Base-by-base conservation (phyloP, 2,113 vertebrate species). In the Myiagra hebetior region DNA sequence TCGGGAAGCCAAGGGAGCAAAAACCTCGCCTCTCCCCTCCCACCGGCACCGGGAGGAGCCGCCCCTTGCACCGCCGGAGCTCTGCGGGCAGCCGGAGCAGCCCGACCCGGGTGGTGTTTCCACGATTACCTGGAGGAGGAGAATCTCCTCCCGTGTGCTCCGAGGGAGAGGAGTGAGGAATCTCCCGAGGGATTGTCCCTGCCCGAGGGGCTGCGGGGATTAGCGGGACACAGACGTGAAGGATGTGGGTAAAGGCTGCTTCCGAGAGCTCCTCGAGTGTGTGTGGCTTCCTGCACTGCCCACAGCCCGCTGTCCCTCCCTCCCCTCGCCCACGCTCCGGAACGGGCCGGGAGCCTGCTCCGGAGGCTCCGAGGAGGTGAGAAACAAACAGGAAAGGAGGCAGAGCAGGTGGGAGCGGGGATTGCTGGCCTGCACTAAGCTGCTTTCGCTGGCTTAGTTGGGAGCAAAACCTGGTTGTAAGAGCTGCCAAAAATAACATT, bases 381-480 rank as follows among this genome's bases (percentile, higher is more conserved):
- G 69, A 57, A 55, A 2, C 17, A 5, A 35, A 2, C 15, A 11
- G 64, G 11, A 26, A 24, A 2, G 1, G n/a, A 67, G 73, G 11
- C 12, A 6, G 26, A 42, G 89, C 87, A 83, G 85, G 77, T 85
- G 84, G 53, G 77, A 15, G 22, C 50, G 3, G 2, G 49, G 69
- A 17, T 49, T 12, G 44, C 60, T 7, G 52, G 42, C 62, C 77
- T 85, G 94, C 73, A 0, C 85, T 95, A 80, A 95, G 95, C 91
- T 70, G 94, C 91, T 96, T 91, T 68, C 2, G 2, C 65, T 22
- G 20, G 86, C 89, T 97, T 94, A 67, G 85, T 65, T 77, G 41
- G 4, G 46, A 95, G 87, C 63, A 88, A 73, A 90, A 95, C 93
- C 93, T 82, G 89, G 8, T 10, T 72, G 60, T 47, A 52, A 86